Base-by-base conservation (phyloP, 2,113 vertebrate genomes). In the Cardinalis cardinalis region DNA sequence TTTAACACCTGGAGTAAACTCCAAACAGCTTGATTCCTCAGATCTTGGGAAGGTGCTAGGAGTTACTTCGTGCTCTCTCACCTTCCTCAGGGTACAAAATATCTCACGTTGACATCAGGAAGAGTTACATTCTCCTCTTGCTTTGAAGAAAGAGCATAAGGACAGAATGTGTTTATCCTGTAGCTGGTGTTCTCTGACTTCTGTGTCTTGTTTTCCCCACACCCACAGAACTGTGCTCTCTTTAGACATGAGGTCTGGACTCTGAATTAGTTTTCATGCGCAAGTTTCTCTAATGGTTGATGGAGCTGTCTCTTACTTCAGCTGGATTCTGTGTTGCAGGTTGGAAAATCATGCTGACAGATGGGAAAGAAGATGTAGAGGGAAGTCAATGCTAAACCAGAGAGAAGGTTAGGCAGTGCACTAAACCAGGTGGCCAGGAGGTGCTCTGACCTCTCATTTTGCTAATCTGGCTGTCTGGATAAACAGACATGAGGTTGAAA, bases 301-400 rank as follows among this genome's bases (percentile, higher is more conserved):
- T 78, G 55, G 88, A 90, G 59, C 70, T 82, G 61, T 69, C 69
- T 91, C 34, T 88, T 36, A 25, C 72, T 90, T 89, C 81, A 95
- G 58, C 25, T 72, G 52, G 46, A 36, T 73, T 84, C 52, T 71
- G 19, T 84, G 34, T 60, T 60, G 63, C 2, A 1, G 63, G 38
- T 56, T 71, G 60, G 51, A 69, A 56, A 56, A 78, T 93, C 51
- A 19, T 15, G 26, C 40, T 92, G 88, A 75, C 40, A 73, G 84
- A 76, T 61, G 40, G 41, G n/a, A 80, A 87, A 70, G 81, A 91
- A 90, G 38, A 43, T 49, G 84, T 69, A 81, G 82, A 52, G 75
- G 79, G 48, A 61, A 71, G 38, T 6, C 14, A 1, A 18, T 56
- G 59, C 31, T 76, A 73, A 76, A 89, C 36, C 20, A 72, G 46